phyloP scores from a whole-genome alignment of 2,113 vertebrate species.

The Jaculus jaculus region DNA sequence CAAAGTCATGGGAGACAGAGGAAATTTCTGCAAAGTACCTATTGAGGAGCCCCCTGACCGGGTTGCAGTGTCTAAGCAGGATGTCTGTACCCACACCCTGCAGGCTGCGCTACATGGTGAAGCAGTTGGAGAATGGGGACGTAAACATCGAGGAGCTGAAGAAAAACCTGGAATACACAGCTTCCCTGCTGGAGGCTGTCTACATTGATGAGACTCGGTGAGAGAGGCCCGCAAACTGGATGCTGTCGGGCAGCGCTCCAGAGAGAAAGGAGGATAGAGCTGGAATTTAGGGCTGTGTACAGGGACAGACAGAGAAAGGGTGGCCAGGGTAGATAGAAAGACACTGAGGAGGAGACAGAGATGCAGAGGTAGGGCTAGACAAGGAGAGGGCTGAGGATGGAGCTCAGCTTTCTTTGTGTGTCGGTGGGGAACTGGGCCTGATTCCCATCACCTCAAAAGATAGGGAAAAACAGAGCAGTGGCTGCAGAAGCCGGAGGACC shows the following conservation, averaged over 20 bases:
- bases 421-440: neutral
- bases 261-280: neutral
- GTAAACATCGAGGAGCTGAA: conserved; percentile 93
- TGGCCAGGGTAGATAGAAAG: neutral
- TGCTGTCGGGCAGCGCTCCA: neutral
- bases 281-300: neutral
- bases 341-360: neutral
- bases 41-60: neutral
- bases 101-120: conserved; percentile 92
- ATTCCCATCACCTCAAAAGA: neutral
- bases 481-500: neutral
- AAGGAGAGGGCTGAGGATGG: neutral
- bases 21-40: neutral
- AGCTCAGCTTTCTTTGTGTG: neutral
- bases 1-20: neutral
- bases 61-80: neutral
- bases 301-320: neutral
- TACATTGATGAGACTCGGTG: conserved; percentile 93
- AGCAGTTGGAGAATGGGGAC: conserved; percentile 93
- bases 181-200: conserved; percentile 92
- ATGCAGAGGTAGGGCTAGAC: neutral
- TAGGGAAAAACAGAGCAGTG: neutral
- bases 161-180: conserved; percentile 92
- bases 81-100: neutral
- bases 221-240: neutral